Conservation (phyloP, 2,797 vertebrate species). For the Squalus acanthias region DNA sequence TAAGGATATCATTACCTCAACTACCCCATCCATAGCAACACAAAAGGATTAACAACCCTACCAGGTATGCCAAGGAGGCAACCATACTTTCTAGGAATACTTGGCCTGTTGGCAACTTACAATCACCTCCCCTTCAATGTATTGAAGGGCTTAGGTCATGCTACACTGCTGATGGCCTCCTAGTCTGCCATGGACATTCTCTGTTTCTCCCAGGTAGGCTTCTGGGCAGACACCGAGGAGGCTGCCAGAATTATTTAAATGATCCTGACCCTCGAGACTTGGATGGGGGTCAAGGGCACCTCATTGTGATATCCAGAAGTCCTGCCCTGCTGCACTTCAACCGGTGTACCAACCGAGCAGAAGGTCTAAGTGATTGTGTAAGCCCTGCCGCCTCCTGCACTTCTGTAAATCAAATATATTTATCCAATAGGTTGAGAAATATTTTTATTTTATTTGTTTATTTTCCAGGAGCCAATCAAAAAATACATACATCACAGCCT, state of each 20-base stretch:
- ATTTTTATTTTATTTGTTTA: conserved; percentile 12
- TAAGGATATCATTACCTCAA: not conserved
- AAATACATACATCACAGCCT: not conserved
- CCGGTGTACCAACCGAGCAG: not conserved
- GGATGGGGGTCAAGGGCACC: not conserved
- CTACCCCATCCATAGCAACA: not conserved
- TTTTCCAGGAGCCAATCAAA: not conserved
- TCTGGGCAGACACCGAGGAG: not conserved
- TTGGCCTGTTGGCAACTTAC: not conserved
- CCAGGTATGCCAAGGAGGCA: too few relatives aligned
- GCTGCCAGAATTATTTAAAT: not conserved
- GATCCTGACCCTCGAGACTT: not conserved
- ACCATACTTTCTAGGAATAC: not conserved
- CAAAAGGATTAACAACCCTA: not conserved
- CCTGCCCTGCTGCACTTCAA: not conserved
- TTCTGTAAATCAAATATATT: not conserved
- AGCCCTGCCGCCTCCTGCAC: not conserved
- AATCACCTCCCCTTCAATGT: not conserved
- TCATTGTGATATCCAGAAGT: not conserved
- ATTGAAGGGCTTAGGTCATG: not conserved
- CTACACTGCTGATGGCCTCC: not conserved
- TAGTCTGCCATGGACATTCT: not conserved
- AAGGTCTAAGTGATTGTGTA: not conserved
- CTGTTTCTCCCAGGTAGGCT: not conserved
- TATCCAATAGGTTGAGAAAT: not conserved